A percentile compares a stretch with the other conserved stretches of the same genome.
Conservation (phyloP, 2,888 invertebrate genomes). For the Noctua comes region DNA sequence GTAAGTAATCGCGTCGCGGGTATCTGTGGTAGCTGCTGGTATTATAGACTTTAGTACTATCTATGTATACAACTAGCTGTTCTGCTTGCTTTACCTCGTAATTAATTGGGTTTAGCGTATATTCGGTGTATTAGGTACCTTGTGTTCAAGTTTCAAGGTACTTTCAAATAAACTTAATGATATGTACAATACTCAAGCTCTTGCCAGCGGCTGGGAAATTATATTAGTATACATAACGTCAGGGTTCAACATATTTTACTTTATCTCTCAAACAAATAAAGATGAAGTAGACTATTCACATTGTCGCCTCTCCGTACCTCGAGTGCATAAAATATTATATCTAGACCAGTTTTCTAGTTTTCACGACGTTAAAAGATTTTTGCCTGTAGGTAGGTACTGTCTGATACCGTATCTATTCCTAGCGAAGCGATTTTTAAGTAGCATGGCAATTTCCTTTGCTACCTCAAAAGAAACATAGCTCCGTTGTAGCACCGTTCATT, state of each 20-base stretch:
- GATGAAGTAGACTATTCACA: neutral
- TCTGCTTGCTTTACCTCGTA: constrained; percentile 42
- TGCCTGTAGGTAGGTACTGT: neutral
- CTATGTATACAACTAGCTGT: constrained; percentile 13
- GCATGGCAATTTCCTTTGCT: neutral
- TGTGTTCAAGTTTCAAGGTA: neutral
- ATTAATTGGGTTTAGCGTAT: constrained; percentile 48
- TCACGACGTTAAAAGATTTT: neutral
- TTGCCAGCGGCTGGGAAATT: neutral
- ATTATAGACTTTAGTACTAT: constrained; percentile 45
- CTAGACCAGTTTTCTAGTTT: neutral
- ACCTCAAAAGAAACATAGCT: constrained; percentile 23
- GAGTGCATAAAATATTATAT: constrained; percentile 11
- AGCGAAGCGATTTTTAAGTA: constrained; percentile 26
- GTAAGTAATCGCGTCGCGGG: constrained; percentile 52
- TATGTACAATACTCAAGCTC: neutral
- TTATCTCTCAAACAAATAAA: constrained; percentile 4
- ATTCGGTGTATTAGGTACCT: constrained; percentile 1
- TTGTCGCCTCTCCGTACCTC: neutral
- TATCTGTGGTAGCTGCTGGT: constrained; percentile 32
- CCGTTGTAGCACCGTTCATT: neutral
- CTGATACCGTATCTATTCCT: neutral
- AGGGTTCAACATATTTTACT: neutral
- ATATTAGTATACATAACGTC: neutral
- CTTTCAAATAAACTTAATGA: neutral